These are phyloP conservation scores for Lophotis ruficrista DNA, from an alignment of 2,113 vertebrate species.

Conservation along the genomic window DNA sequence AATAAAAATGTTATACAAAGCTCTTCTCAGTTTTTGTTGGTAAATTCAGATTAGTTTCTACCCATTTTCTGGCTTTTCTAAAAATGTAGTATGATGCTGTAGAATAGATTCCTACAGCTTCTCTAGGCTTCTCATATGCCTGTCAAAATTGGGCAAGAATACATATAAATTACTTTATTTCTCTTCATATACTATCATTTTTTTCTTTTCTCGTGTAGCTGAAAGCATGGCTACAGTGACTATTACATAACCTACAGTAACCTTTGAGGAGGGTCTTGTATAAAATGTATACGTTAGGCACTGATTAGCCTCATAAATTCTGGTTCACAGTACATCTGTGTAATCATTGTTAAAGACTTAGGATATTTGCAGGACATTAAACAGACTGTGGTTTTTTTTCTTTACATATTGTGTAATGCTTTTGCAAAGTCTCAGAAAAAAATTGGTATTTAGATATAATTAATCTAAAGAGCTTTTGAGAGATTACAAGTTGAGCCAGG, in stretches of 20 bases:
- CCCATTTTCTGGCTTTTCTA: not conserved
- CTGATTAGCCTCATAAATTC: slow-evolving; percentile 71
- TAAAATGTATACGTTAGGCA: slow-evolving; percentile 56
- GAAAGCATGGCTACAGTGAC: not conserved
- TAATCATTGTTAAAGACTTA: slow-evolving; percentile 67
- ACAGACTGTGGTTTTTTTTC: slow-evolving; percentile 9
- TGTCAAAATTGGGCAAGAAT: not conserved
- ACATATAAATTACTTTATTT: not conserved
- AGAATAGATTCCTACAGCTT: not conserved
- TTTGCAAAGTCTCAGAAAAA: slow-evolving; percentile 37
- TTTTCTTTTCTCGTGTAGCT: not conserved
- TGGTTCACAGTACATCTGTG: slow-evolving; percentile 52
- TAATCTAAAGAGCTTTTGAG: slow-evolving; percentile 44
- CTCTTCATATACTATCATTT: not conserved
- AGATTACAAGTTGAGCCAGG: slow-evolving; percentile 16
- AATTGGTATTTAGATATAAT: slow-evolving; percentile 29
- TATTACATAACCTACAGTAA: not conserved
- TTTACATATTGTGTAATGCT: slow-evolving; percentile 16
- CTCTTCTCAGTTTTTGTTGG: rapidly evolving
- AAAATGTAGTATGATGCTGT: not conserved
- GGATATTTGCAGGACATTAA: slow-evolving; percentile 56
- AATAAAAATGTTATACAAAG: not conserved
- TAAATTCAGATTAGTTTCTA: not conserved
- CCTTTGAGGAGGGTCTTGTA: slow-evolving; percentile 30
- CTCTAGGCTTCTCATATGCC: not conserved